These are phyloP conservation scores for Zygothrica quintamaculata DNA, from an alignment of 2,888 invertebrate genomes.

Conservation along the genomic window DNA sequence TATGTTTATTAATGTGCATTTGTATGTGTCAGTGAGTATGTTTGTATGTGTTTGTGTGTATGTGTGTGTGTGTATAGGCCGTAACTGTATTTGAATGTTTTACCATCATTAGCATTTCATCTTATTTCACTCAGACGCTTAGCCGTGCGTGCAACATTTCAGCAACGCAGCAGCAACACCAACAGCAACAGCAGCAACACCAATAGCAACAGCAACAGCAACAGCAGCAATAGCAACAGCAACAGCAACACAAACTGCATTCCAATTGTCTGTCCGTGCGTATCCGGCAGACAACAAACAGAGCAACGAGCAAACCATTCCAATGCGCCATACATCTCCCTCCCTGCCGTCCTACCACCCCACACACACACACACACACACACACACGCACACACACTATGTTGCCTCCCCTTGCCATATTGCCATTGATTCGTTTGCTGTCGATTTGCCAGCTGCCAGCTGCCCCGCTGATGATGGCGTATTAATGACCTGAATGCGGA, in stretches of 20 bases:
- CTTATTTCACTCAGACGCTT: conserved; percentile 71
- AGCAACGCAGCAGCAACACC: conserved; percentile 34
- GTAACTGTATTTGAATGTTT: conserved; percentile 57
- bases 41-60: conserved; percentile 6
- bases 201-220: conserved; percentile 24
- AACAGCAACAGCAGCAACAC: conserved; percentile 4
- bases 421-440: neutral
- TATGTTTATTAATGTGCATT: conserved; percentile 8
- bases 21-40: neutral
- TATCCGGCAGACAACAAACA: conserved; percentile 58
- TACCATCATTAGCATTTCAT: conserved; percentile 76
- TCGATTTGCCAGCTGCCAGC: neutral
- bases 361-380: too few species aligned
- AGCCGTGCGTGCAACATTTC: conserved; percentile 73
- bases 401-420: neutral
- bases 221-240: conserved; percentile 12
- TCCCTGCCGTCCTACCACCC: neutral
- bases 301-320: conserved; percentile 31
- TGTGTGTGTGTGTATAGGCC: conserved; percentile 12
- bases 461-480: conserved; percentile 67
- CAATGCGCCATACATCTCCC: conserved; percentile 17
- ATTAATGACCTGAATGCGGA: conserved; percentile 79
- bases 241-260: conserved; percentile 58
- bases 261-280: conserved; percentile 68
- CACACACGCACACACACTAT: neutral